Base-by-base conservation (phyloP, 2,797 vertebrate species). In the Melopsittacus undulatus region DNA sequence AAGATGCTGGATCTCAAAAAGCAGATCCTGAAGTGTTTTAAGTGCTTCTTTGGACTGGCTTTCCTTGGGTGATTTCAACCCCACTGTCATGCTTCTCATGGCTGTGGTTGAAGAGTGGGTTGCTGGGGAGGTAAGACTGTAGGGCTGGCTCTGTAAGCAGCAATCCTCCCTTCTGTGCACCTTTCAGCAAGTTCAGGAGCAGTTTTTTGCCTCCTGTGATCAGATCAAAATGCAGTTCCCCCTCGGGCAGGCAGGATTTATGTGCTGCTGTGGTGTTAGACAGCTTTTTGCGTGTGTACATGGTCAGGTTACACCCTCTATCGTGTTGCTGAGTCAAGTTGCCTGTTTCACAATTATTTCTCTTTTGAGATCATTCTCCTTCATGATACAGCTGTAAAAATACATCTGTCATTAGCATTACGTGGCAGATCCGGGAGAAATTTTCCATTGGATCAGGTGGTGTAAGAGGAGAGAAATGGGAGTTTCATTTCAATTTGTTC, bases 301-400 rank as follows among this genome's bases (percentile, higher is more conserved):
- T 59, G 30, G 40, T 40, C 10, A 63, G 32, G 29, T 40, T 59
- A 45, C 48, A 70, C 61, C 57, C 57, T 45, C 3, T 18, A 16
- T 61, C 52, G 26, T 12, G 57, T 10, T 67, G 80, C 73, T 88
- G 92, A 94, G 90, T 83, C 93, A 90, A 68, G 66, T 72, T 81
- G 64, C 73, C 73, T 7, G 1, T 83, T 94, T 81, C 56, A 19
- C 61, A 62, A 45, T 63, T 13, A 63, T 74, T 83, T 78, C 64
- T 79, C 78, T 87, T 90, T 94, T 79, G 84, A 84, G 63, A 79
- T 89, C 63, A 27, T 82, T 75, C 45, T 78, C 66, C 59, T 89
- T 95, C 49, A 27, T 48, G 46, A 57, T 62, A 49, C 8, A 87
- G 91, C 84, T 87, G 62, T 90, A 83, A 91, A 91, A 94, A 83